These are phyloP conservation scores for Odontocolon sp. DNA, from an alignment of 2,888 invertebrate genomes.

Conservation along the genomic window DNA sequence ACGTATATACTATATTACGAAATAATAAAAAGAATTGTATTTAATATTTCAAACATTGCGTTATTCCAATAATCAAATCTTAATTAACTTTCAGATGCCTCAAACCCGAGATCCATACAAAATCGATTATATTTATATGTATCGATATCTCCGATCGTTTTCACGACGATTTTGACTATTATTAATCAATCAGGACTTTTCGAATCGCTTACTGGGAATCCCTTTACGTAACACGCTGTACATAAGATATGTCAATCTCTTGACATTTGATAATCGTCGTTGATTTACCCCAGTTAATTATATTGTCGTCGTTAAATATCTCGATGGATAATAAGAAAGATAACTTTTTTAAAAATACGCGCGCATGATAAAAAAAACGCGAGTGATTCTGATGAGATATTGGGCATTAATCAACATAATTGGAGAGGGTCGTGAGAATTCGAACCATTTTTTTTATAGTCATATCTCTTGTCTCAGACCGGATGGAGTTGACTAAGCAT, in stretches of 20 bases:
- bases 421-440: too few species aligned
- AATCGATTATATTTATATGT: neutral
- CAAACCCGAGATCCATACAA: neutral
- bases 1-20: conserved; percentile 57
- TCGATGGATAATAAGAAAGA: conserved; percentile 28
- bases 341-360: neutral
- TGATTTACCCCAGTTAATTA: conserved; percentile 30
- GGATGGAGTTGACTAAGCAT: too few species aligned
- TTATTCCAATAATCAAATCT: neutral
- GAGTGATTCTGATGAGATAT: neutral
- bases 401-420: neutral
- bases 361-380: neutral
- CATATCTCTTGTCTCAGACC: too few species aligned
- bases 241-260: conserved; percentile 7
- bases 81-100: neutral
- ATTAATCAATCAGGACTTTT: conserved; percentile 9
- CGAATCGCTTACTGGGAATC: neutral
- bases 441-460: too few species aligned
- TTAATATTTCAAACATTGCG: conserved; percentile 31
- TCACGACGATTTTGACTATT: neutral
- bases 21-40: conserved; percentile 65
- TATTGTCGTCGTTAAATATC: conserved; percentile 12
- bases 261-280: conserved; percentile 16
- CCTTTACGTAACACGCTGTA: neutral
- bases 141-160: neutral